Conservation (phyloP, 1,140 invertebrate species). For the Glossosoma conforme region DNA sequence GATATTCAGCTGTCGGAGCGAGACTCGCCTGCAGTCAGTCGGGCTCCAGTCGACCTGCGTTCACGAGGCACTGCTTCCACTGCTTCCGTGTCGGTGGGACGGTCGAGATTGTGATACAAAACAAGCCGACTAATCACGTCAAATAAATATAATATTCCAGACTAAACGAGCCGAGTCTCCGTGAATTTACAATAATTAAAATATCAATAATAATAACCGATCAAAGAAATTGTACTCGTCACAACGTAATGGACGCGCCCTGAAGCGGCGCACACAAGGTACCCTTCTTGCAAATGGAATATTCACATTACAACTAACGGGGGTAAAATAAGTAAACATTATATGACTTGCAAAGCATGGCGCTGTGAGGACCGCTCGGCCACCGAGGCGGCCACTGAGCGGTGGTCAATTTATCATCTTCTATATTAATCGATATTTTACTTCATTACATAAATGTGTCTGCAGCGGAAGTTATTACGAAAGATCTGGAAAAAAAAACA, state of each 20-base stretch:
- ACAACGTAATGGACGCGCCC: neutral
- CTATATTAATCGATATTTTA: neutral
- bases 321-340: constrained; percentile 14
- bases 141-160: constrained; percentile 8
- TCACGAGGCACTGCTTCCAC: no score
- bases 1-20: no score
- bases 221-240: neutral
- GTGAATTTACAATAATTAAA: neutral
- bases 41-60: no score
- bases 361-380: neutral
- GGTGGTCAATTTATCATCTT: constrained; percentile 2
- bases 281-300: neutral
- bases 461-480: constrained; percentile 21
- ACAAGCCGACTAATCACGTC: neutral
- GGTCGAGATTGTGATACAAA: no score
- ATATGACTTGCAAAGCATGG: constrained; percentile 22
- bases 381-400: neutral
- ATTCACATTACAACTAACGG: constrained; percentile 14
- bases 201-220: neutral
- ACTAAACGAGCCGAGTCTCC: no score
- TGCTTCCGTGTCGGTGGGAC: no score
- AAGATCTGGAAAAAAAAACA: constrained; percentile 22
- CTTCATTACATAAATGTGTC: constrained; percentile 2
- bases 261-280: neutral
- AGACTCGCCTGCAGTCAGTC: no score